Evolutionary conservation across 2,113 vertebrate species (phyloP), one percentile per base, ranked within the genome.

Genomic region (Oenanthe melanoleuca): DNA sequence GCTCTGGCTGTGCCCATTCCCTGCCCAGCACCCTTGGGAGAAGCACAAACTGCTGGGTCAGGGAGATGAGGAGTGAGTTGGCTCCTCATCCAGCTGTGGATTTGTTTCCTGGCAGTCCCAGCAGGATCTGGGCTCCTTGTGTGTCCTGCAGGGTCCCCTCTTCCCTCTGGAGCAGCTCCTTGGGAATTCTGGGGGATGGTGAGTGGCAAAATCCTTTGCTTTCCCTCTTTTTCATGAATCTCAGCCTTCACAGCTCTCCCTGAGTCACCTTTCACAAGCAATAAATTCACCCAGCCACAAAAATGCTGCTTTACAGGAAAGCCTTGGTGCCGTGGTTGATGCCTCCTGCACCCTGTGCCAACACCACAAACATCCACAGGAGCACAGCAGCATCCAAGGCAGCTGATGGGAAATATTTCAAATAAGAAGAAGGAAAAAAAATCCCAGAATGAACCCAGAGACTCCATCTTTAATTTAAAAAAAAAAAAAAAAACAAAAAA

Each of bases 261-360:
- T 87, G 88, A 93, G 79, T 82, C 90, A 77, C 57, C 60, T 31
- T 82, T 88, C 92, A 77, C 57, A 19, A 80, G 81, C 50, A 82
- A 29, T 69, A 73, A 95, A 94, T 81, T 88, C 86, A 40, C 49
- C 67, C 20, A 89, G 66, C 81, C 96, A 70, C 88, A 93, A 70
- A 86, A 95, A 93, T 77, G 63, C 42, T 80, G 71, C 63, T 77
- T 57, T 65, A 40, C 86, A 52, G 86, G 57, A 88, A 72, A 34
- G 37, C 79, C 56, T 75, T 57, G 71, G 90, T 88, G 79, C 66
- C 70, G 17, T 5, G 74, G 85, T 8, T 45, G 85, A 29, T 92
- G 83, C 57, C 88, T 92, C 86, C 42, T 70, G 67, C 33, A 19
- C 42, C 23, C 21, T 64, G 45, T 83, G 93, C 95, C 93, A 94